phyloP scores from a whole-genome alignment of 2,888 invertebrate species.

The Parochlus steinenii region DNA sequence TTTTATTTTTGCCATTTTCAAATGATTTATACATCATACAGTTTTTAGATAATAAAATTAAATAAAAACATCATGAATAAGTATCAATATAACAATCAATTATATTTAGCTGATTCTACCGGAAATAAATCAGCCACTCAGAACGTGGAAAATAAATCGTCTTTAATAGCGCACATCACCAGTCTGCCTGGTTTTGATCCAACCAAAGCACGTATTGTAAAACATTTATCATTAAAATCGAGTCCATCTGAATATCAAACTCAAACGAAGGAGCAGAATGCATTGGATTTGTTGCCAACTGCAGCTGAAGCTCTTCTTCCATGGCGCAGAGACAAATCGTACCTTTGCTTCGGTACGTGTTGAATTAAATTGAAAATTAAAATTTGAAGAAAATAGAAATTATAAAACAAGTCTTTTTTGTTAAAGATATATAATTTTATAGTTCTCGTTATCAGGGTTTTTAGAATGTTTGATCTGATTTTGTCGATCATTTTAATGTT shows the following conservation, averaged over 20 bases:
- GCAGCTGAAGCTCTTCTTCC: slow-evolving; percentile 69
- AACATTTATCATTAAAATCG: slow-evolving; percentile 40
- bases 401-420: no score
- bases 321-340: slow-evolving; percentile 65
- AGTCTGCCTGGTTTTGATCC: slow-evolving; percentile 52
- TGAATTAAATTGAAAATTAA: neutral
- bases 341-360: slow-evolving; percentile 52
- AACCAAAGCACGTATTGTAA: slow-evolving; percentile 50
- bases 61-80: no score
- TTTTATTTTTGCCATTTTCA: no score
- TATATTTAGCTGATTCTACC: slow-evolving; percentile 7
- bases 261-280: slow-evolving; percentile 20
- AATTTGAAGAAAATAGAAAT: no score
- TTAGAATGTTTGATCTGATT: no score
- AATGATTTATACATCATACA: no score
- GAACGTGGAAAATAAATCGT: slow-evolving; percentile 51
- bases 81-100: neutral
- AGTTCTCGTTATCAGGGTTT: no score
- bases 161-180: slow-evolving; percentile 50
- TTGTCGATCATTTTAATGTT: no score
- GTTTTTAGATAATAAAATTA: no score
- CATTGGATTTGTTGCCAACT: slow-evolving; percentile 47
- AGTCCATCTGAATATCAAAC: slow-evolving; percentile 25
- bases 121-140: no score
- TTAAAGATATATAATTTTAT: no score